phyloP scores from a whole-genome alignment of 1,140 invertebrate species.

The Cydia strobilella region DNA sequence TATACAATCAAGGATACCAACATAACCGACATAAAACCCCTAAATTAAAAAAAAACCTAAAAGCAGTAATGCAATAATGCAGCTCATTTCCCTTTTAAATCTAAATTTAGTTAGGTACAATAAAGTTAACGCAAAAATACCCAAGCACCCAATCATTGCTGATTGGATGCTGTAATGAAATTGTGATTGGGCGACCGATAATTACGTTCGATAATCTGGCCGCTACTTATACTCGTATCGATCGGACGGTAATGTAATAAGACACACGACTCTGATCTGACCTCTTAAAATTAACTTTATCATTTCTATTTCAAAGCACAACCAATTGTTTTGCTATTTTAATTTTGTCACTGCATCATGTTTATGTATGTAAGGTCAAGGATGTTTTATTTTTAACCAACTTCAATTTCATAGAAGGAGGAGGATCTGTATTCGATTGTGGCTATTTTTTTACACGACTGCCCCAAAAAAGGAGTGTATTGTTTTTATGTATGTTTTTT shows the following conservation, averaged over 20 bases:
- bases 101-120: background rate
- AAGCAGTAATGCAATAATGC: too few species aligned
- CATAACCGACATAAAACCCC: too few species aligned
- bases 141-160: background rate
- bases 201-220: conserved; percentile 6
- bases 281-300: background rate
- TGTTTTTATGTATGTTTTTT: too few species aligned
- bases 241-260: conserved; percentile 9
- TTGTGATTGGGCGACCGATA: background rate
- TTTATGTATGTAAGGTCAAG: background rate
- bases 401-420: too few species aligned
- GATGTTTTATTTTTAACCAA: too few species aligned
- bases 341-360: background rate
- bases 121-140: background rate
- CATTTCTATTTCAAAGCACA: background rate
- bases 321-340: conserved; percentile 7
- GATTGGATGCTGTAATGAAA: background rate
- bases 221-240: conserved; percentile 4
- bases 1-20: too few species aligned
- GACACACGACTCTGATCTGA: background rate
- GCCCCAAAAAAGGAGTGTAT: too few species aligned
- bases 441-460: too few species aligned
- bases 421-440: too few species aligned
- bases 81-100: too few species aligned
- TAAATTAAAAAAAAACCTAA: too few species aligned